A percentile compares a stretch with the other conserved stretches of the same genome.
These are phyloP conservation scores for Zoanthus sociatus DNA, from an alignment of 92 coral and sea anemone genomes.

Conservation along the genomic window DNA sequence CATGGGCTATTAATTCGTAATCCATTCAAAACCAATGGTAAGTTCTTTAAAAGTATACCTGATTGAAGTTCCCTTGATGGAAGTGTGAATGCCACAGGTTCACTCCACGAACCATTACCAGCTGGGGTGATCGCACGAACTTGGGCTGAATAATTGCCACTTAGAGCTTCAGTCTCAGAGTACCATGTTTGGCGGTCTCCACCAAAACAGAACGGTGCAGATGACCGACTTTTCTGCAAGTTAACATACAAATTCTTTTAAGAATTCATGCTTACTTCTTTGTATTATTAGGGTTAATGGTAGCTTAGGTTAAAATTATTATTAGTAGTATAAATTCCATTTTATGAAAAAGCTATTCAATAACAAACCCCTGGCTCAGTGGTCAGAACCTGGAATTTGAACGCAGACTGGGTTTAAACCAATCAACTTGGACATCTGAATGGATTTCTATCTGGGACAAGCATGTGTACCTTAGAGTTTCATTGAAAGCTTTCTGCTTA, in stretches of 20 bases:
- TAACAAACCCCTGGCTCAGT: too few species aligned
- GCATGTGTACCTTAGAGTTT: too few species aligned
- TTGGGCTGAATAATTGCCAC: constrained; percentile 81
- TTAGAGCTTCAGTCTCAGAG: background rate
- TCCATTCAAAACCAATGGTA: background rate
- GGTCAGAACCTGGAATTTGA: too few species aligned
- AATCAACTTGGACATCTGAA: too few species aligned
- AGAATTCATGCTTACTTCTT: too few species aligned
- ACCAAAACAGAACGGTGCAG: constrained; percentile 18
- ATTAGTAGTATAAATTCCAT: too few species aligned
- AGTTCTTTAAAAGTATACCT: constrained; percentile 47
- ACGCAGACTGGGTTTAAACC: too few species aligned
- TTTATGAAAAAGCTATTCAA: too few species aligned
- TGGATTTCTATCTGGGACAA: too few species aligned
- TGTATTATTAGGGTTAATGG: background rate
- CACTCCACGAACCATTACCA: constrained; percentile 98
- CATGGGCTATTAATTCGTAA: too few species aligned
- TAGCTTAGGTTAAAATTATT: too few species aligned
- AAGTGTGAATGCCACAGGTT: constrained; percentile 56
- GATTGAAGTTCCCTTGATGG: constrained; percentile 3
- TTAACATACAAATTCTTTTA: background rate
- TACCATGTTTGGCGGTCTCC: constrained; percentile 28
- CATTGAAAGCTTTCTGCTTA: too few species aligned
- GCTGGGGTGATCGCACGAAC: constrained; percentile 98
- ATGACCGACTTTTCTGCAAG: constrained; percentile 12